Conservation (phyloP, 2,797 vertebrate species). For the Arremon brunneinucha region DNA sequence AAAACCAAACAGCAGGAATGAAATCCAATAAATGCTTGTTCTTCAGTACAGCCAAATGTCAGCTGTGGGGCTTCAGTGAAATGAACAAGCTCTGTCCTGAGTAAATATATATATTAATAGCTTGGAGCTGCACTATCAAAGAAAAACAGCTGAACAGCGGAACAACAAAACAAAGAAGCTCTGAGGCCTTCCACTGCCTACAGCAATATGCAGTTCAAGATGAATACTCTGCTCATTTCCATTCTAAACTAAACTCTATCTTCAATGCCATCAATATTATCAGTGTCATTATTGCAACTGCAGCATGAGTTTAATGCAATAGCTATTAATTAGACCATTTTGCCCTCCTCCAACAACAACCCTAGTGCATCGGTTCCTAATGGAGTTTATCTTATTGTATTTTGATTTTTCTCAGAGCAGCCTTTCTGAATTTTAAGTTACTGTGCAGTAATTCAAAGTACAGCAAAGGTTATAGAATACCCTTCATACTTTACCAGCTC, state of each 20-base stretch:
- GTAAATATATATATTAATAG: constrained; percentile 37
- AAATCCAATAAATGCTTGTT: constrained; percentile 39
- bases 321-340: constrained; percentile 67
- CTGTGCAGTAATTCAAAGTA: constrained; percentile 13
- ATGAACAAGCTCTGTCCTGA: not conserved
- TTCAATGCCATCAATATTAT: constrained; percentile 64
- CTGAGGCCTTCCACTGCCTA: constrained; percentile 11
- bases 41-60: not conserved
- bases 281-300: constrained; percentile 47
- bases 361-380: constrained; percentile 18
- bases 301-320: constrained; percentile 39
- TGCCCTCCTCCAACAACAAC: constrained; percentile 8
- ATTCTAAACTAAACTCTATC: constrained; percentile 48
- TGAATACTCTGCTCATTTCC: constrained; percentile 53
- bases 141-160: constrained; percentile 24
- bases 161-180: constrained; percentile 37
- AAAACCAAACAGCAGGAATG: constrained; percentile 38
- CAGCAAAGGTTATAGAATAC: constrained; percentile 37
- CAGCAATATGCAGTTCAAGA: constrained; percentile 24
- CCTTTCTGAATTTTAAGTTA: constrained; percentile 41
- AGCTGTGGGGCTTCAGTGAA: constrained; percentile 1
- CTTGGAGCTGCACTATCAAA: constrained; percentile 35
- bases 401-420: constrained; percentile 41
- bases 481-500: constrained; percentile 48
- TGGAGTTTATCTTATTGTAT: constrained; percentile 39